phyloP scores from a whole-genome alignment of 2,888 invertebrate species.

The Rhingia rostrata region DNA sequence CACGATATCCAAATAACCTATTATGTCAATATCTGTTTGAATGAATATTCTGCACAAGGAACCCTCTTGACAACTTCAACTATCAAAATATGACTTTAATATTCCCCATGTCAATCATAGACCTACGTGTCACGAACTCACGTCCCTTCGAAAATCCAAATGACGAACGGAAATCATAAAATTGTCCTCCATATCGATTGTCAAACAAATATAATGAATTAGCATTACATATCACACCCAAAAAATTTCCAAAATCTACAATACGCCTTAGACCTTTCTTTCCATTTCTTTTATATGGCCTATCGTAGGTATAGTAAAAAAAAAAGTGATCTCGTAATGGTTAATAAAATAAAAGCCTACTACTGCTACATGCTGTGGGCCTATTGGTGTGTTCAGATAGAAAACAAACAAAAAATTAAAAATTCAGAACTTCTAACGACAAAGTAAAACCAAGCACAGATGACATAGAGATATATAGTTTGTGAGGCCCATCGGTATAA shows the following conservation, averaged over 20 bases:
- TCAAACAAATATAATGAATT: constrained; percentile 59
- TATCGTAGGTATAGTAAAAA: constrained; percentile 21
- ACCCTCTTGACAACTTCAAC: constrained; percentile 1
- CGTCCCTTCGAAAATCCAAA: constrained; percentile 58
- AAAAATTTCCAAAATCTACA: constrained; percentile 11
- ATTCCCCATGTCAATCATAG: constrained; percentile 28
- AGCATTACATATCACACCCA: constrained; percentile 72
- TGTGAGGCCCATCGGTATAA: constrained; percentile 63
- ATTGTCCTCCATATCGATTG: constrained; percentile 58
- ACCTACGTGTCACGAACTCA: constrained; percentile 48
- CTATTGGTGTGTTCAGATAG: not conserved
- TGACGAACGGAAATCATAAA: constrained; percentile 73
- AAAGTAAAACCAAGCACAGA: constrained; percentile 47
- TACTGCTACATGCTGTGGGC: not conserved
- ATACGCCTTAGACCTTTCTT: not conserved
- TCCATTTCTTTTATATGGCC: constrained; percentile 2
- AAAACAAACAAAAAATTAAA: constrained; percentile 35
- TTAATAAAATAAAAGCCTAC: constrained; percentile 53
- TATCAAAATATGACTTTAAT: constrained; percentile 23
- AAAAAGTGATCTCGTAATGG: constrained; percentile 61
- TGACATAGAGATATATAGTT: constrained; percentile 56
- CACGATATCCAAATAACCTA: not conserved
- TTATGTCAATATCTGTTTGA: not conserved
- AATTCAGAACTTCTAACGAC: constrained; percentile 56
- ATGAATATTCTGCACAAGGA: constrained; percentile 12